These are phyloP conservation scores for Drosophila nigromelanica DNA, from an alignment of 1,140 invertebrate genomes.

Conservation along the genomic window DNA sequence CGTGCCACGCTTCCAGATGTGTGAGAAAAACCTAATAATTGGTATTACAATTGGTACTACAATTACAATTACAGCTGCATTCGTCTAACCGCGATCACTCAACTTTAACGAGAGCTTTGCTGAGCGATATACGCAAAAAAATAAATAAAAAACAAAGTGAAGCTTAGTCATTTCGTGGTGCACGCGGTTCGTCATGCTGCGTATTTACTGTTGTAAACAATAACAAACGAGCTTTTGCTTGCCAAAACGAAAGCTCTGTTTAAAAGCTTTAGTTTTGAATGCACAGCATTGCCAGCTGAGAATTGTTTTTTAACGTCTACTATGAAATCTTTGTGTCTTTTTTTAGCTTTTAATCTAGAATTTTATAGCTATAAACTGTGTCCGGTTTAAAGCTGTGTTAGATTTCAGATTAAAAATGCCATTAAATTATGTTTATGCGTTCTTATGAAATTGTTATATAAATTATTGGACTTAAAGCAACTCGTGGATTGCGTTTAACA, in stretches of 20 bases:
- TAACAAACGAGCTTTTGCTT: constrained; percentile 35
- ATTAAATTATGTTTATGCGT: not conserved
- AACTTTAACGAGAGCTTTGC: constrained; percentile 24
- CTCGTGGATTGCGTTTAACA: not conserved
- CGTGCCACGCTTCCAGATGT: constrained; percentile 33
- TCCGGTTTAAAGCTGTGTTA: not conserved
- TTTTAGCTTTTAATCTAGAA: constrained; percentile 3
- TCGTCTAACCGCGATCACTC: constrained; percentile 30
- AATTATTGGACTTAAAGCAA: not conserved
- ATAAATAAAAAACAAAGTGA: not conserved
- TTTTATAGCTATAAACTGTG: not conserved
- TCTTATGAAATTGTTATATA: not conserved
- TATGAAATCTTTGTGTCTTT: not conserved
- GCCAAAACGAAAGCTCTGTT: constrained; percentile 11
- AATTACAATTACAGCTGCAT: constrained; percentile 23
- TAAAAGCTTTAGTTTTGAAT: constrained; percentile 5
- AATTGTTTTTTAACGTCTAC: constrained; percentile 15
- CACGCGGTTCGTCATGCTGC: not conserved
- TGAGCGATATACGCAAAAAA: not conserved
- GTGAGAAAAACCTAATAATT: constrained; percentile 47
- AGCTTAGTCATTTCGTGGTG: constrained; percentile 1
- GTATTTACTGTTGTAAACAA: constrained; percentile 24
- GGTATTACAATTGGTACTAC: constrained; percentile 9
- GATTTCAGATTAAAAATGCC: constrained; percentile 1
- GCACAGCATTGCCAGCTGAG: constrained; percentile 29